Conservation (phyloP, 2,113 vertebrate genomes). For the Coturnix japonica region DNA sequence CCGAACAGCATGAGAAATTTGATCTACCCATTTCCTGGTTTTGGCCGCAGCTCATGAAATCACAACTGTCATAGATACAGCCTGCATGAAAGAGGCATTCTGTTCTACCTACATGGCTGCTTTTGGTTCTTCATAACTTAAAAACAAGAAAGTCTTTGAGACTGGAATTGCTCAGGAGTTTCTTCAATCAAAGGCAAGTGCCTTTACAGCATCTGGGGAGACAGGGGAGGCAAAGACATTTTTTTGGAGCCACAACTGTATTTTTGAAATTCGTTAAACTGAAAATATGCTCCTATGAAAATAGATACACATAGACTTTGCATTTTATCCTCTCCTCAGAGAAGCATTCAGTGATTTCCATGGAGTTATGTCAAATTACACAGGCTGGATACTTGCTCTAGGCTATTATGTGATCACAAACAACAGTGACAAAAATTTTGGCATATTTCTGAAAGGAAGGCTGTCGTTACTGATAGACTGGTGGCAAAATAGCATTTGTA, state of each 20-base stretch:
- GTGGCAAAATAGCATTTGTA: background rate
- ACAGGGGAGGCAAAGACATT: background rate
- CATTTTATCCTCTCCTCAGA: background rate
- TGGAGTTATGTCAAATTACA: background rate
- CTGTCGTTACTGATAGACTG: background rate
- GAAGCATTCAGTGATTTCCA: background rate
- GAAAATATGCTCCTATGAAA: background rate
- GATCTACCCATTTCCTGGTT: constrained; percentile 18
- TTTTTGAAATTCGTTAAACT: background rate
- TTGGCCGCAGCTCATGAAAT: constrained; percentile 37
- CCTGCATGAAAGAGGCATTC: constrained; percentile 38
- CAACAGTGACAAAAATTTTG: constrained; percentile 17
- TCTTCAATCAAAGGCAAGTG: background rate
- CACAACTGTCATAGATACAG: background rate
- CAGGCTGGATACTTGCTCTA: background rate
- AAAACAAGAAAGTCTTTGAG: background rate
- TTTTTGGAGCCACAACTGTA: background rate
- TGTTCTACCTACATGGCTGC: background rate
- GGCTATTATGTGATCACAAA: background rate
- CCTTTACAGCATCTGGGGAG: background rate
- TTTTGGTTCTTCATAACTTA: background rate
- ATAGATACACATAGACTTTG: background rate
- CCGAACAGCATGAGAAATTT: constrained; percentile 35
- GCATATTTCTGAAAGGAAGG: background rate
- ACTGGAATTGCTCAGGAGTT: background rate